Conservation (phyloP, 2,888 invertebrate genomes). For the Drosophila quinaria region DNA sequence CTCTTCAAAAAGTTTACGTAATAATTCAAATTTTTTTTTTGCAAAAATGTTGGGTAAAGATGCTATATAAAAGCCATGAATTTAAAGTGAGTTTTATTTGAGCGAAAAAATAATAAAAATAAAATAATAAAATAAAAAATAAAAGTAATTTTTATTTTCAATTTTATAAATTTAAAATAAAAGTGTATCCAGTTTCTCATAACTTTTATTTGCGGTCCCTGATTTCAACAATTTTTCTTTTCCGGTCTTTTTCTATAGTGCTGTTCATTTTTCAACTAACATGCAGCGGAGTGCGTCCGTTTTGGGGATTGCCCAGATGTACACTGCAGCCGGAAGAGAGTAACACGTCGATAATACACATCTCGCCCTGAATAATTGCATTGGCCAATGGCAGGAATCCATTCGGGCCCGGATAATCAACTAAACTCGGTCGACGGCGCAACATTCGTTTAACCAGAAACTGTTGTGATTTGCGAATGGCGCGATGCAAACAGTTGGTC, state of each 20-base stretch:
- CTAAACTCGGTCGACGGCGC: constrained; percentile 78
- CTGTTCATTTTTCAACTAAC: constrained; percentile 61
- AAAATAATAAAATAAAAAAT: too few relatives aligned
- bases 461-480: constrained; percentile 84
- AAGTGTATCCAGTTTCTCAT: too few relatives aligned
- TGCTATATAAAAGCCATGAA: too few relatives aligned
- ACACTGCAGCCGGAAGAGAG: constrained; percentile 83
- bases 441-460: constrained; percentile 84
- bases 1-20: too few relatives aligned
- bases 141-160: too few relatives aligned
- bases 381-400: constrained; percentile 84
- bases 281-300: constrained; percentile 83
- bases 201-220: too few relatives aligned
- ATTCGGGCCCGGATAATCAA: constrained; percentile 83
- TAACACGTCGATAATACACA: constrained; percentile 83
- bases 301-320: constrained; percentile 81
- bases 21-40: too few relatives aligned
- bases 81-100: too few relatives aligned
- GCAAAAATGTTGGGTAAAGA: too few relatives aligned
- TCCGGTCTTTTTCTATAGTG: not conserved
- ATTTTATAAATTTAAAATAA: too few relatives aligned
- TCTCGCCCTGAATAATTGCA: constrained; percentile 83
- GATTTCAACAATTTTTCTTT: not conserved
- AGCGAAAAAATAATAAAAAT: too few relatives aligned
- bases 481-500: constrained; percentile 81